Percentiles rank a stretch among this genome's conserved stretches.
These are phyloP conservation scores for Caenorhabditis drosophilae DNA, from an alignment of 2,888 invertebrate genomes.

Conservation along the genomic window DNA sequence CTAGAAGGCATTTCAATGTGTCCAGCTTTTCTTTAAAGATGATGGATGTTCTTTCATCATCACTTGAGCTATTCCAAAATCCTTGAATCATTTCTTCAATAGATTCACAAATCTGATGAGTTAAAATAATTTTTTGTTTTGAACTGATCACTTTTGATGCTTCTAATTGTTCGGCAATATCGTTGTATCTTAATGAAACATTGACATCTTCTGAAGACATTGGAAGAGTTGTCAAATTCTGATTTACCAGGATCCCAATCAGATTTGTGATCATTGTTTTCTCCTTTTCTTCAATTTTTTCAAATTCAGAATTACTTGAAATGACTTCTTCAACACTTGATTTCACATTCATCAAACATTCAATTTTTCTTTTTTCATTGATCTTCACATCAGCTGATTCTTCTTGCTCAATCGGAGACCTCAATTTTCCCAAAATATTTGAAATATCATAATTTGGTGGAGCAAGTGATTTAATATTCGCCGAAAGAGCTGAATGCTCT, in stretches of 20 bases:
- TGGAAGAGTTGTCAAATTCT: neutral
- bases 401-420: neutral
- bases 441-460: neutral
- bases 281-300: neutral
- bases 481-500: neutral
- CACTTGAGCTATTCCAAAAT: slow-evolving; percentile 28
- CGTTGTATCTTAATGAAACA: neutral
- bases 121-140: no score
- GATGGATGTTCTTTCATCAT: slow-evolving; percentile 9
- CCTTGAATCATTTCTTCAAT: slow-evolving; percentile 30
- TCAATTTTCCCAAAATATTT: neutral
- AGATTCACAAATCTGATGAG: slow-evolving; percentile 19
- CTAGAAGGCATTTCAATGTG: neutral
- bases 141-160: no score
- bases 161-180: neutral
- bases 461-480: neutral
- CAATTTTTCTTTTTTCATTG: neutral
- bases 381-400: neutral
- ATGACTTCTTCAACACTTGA: no score
- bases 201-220: neutral
- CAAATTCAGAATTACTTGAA: neutral
- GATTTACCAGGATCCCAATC: neutral
- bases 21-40: neutral
- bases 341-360: neutral
- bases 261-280: neutral